These are phyloP conservation scores for Pangasius sanitwongsei DNA, from an alignment of 2,797 vertebrate genomes.

Conservation along the genomic window DNA sequence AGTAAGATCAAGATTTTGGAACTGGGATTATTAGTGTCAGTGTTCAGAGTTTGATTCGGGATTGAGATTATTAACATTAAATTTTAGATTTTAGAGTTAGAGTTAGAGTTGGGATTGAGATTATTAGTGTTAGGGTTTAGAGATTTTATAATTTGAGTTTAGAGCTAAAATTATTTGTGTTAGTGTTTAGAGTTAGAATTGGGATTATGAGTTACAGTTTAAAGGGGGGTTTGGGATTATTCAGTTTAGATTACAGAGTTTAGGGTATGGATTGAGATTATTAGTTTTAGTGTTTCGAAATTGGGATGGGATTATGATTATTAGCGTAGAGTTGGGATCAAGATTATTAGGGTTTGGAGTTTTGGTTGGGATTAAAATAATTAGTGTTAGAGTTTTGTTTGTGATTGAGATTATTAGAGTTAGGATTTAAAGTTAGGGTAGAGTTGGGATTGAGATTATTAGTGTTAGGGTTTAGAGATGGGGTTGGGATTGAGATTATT, in stretches of 20 bases:
- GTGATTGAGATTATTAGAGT: background rate
- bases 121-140: background rate
- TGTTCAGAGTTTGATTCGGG: background rate
- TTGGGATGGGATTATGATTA: background rate
- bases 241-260: background rate
- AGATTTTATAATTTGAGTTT: background rate
- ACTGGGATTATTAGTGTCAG: background rate
- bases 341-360: background rate
- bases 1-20: background rate
- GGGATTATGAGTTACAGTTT: background rate
- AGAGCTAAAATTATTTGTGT: background rate
- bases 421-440: background rate
- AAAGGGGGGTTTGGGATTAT: background rate
- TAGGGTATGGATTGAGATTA: background rate
- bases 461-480: background rate
- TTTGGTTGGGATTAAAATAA: background rate
- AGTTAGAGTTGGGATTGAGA: background rate
- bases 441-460: background rate
- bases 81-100: background rate
- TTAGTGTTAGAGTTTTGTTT: no score
- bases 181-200: background rate
- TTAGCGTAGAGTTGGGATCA: background rate
- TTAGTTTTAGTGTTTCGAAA: background rate
- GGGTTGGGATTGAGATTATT: background rate
- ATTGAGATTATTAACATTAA: background rate